Conservation (phyloP, 2,888 invertebrate genomes). For the Agrilus cyanescens region DNA sequence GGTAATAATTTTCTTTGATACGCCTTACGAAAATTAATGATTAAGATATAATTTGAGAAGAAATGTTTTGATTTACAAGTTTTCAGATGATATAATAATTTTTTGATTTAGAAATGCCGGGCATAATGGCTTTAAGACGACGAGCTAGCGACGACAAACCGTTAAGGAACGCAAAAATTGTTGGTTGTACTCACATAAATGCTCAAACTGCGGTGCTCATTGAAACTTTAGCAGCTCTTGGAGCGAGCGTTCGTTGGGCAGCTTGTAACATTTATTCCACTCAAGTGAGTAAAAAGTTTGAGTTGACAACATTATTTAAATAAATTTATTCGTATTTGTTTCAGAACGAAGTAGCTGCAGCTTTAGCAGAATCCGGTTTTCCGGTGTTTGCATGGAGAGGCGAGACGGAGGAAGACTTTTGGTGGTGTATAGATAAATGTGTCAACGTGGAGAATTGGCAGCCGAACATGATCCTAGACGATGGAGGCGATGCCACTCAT, state of each 20-base stretch:
- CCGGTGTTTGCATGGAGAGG: slow-evolving; percentile 95
- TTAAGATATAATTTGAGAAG: not conserved
- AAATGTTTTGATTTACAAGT: not conserved
- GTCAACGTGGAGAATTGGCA: slow-evolving; percentile 88
- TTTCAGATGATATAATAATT: too few species aligned
- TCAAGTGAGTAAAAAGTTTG: slow-evolving; percentile 42
- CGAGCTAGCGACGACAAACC: slow-evolving; percentile 90
- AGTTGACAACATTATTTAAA: not conserved
- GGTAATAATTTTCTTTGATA: slow-evolving; percentile 34
- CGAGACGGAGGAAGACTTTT: slow-evolving; percentile 95
- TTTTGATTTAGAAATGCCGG: slow-evolving; percentile 79
- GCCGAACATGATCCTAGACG: slow-evolving; percentile 95
- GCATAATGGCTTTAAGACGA: slow-evolving; percentile 87
- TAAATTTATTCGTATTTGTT: slow-evolving; percentile 6
- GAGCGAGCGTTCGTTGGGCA: slow-evolving; percentile 90
- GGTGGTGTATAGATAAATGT: slow-evolving; percentile 98
- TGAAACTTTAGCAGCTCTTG: slow-evolving; percentile 77
- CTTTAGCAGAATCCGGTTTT: slow-evolving; percentile 80
- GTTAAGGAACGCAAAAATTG: slow-evolving; percentile 82
- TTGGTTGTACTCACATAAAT: slow-evolving; percentile 97
- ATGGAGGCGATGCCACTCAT: slow-evolving; percentile 95
- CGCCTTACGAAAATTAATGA: too few species aligned
- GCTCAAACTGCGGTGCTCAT: slow-evolving; percentile 95
- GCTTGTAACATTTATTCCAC: slow-evolving; percentile 98
- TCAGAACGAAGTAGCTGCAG: slow-evolving; percentile 93